Percentiles rank a stretch among this genome's conserved stretches.
phyloP scores from a whole-genome alignment of 2,888 invertebrate species.

The Rhagonycha fulva region DNA sequence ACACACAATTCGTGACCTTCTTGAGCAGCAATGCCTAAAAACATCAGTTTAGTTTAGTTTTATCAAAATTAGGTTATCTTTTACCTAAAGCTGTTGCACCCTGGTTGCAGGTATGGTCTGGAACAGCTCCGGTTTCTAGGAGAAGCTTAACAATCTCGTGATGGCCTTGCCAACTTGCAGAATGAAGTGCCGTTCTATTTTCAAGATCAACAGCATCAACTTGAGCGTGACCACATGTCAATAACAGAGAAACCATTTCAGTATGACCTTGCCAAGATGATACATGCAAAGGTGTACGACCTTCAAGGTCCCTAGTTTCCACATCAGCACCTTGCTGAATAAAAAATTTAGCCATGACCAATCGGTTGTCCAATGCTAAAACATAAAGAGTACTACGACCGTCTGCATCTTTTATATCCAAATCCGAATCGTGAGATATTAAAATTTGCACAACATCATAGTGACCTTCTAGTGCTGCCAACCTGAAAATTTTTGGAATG shows the following conservation, averaged over 20 bases:
- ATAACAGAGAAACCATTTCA: conserved; percentile 86
- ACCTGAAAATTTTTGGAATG: conserved; percentile 51
- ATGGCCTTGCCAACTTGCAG: conserved; percentile 96
- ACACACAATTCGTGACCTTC: conserved; percentile 95
- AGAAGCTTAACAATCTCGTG: conserved; percentile 79
- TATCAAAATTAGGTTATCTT: not conserved
- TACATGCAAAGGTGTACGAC: conserved; percentile 87
- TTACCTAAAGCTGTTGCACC: conserved; percentile 89
- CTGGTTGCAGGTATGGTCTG: conserved; percentile 92
- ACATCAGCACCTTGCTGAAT: conserved; percentile 81
- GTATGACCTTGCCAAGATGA: conserved; percentile 94
- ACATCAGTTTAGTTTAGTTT: not conserved
- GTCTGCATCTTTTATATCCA: conserved; percentile 90
- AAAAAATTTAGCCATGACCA: conserved; percentile 82
- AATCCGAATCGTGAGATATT: conserved; percentile 76
- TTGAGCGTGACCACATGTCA: conserved; percentile 77
- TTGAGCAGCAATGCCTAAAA: conserved; percentile 87
- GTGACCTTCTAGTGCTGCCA: conserved; percentile 84
- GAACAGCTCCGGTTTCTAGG: conserved; percentile 78
- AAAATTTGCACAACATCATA: conserved; percentile 76
- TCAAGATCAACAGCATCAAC: conserved; percentile 89
- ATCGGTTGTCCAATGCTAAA: conserved; percentile 83
- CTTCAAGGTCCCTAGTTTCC: conserved; percentile 88
- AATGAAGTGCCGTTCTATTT: conserved; percentile 87
- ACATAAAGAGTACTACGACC: conserved; percentile 91